Base-by-base conservation (phyloP, 2,888 invertebrate species). In the Seira musarum region DNA sequence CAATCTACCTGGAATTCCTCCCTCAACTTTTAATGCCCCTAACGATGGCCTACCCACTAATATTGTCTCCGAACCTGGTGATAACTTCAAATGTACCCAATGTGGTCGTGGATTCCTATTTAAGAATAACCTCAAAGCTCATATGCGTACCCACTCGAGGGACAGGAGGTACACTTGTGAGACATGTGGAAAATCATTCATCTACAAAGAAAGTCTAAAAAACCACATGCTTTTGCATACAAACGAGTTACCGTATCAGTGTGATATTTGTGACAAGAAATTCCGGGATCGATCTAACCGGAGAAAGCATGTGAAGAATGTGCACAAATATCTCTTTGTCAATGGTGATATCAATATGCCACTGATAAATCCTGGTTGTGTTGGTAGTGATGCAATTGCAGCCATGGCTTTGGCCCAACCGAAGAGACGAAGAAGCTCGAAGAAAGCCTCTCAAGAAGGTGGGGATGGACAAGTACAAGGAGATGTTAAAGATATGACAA, bases 81-180 rank as follows among this genome's bases (percentile, higher is more conserved):
- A 75, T 64, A 75, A 64, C 68, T 85, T 85, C 69, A 85, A 84
- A 61, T 87, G 86, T 78, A 84, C 85, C 65, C 84, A 85, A 64
- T 87, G 86, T 80, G 85, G 84, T 67, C 82, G 86, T 24, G 81
- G 77, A 49, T 87, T 87, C 80, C 74, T 85, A 25, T 82, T 80
- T 19, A 81, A 82, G 53, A 84, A 84, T 74, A 83, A 87, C 84
- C 75, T 87, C 46, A 87, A 87, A 81, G 85, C 85, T 72, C 85
- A 86, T 84, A 80, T 85, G 25, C 84, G 86, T 63, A 85, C 85
- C 72, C 86, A 86, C 66, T 84, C 85, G n/a, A 80, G 85, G 22
- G 86, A 86, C 73, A 86, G 85, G 66, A 86, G 85, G 68, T 86
- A 85, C 70, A 86, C 86, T 13, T 86, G 86, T 73, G 85, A 85